Base-by-base conservation (phyloP, 1,140 invertebrate species). In the Prorops nasuta region DNA sequence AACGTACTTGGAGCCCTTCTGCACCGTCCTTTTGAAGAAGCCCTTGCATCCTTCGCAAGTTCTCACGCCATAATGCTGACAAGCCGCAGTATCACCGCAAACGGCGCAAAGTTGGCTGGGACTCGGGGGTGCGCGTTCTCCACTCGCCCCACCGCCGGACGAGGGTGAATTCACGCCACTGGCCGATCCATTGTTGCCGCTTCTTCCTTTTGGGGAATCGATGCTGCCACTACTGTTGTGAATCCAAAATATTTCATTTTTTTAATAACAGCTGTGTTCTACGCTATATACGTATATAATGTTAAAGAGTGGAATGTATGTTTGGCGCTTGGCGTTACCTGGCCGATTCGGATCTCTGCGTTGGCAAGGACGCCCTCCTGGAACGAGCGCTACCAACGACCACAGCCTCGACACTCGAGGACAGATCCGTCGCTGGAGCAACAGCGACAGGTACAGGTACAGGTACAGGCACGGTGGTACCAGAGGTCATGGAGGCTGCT, bases 11-110 rank as follows among this genome's bases (percentile, higher is more conserved):
- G 96, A 94, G 38, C 94, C 94, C 74, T 98, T 98, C 76, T 99
- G 97, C 2, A 99, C 97, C 20, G 97, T 99, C 58, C 97, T 81
- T 72, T 94, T 94, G 76, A 94, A 94, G 71, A 94, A 94, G 20
- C 91, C 89, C 82, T 99, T 99, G 79, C 97, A 99, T 1, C 97
- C 96, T 80, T 99, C 96, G 65, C 92, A 95, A 0, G 97, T 99
- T 32, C 96, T 79, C 0, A 98, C 96, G 0, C 96, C 97, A 69
- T 99, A 99, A 72, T 99, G 96, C 66, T 98, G 95, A 65, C 97
- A 98, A 15, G 96, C 95, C 1, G 97, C 97, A 6, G 94, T 96
- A 74, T 99, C 97, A 0, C 96, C 96, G 71, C 97, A 99, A 3
- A 99, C 97, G 3, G 96, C 96, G 74, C 97, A 99, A 19, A 98